phyloP scores from a whole-genome alignment of 2,113 vertebrate genomes.

The Australoheros scitulus region DNA sequence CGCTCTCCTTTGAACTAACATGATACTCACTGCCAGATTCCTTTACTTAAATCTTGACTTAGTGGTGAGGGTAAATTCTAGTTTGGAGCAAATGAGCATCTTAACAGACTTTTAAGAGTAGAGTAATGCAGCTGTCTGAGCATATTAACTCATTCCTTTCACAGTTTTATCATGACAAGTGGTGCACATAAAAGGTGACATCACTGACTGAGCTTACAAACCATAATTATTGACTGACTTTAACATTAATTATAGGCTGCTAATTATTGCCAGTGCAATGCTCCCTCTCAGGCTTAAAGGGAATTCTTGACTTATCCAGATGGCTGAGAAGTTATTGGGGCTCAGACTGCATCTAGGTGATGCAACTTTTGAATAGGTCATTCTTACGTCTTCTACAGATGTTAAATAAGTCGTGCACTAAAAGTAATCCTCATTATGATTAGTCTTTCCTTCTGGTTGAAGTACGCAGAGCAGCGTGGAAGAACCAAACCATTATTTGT shows the following conservation, averaged over 20 bases:
- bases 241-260: conserved; percentile 40
- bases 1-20: not conserved
- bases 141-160: not conserved
- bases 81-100: not conserved
- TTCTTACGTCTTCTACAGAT: not conserved
- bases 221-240: conserved; percentile 6
- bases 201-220: not conserved
- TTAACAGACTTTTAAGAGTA: not conserved
- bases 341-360: conserved; percentile 10
- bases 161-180: not conserved
- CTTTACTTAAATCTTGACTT: not conserved
- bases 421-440: not conserved
- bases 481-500: not conserved
- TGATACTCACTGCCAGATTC: not conserved
- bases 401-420: not conserved
- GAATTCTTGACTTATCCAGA: conserved; percentile 45
- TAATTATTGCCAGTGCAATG: conserved; percentile 44
- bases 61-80: not conserved
- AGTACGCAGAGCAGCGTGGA: not conserved
- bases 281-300: conserved; percentile 35
- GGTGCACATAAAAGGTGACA: not conserved
- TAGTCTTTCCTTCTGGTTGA: conserved; percentile 1
- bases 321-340: conserved; percentile 33
- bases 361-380: conserved; percentile 4
- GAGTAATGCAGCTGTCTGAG: not conserved